Evolutionary conservation across 1,140 invertebrate genomes (phyloP), one percentile per base, ranked within the genome.

Genomic region (Magallana ariakensis): DNA sequence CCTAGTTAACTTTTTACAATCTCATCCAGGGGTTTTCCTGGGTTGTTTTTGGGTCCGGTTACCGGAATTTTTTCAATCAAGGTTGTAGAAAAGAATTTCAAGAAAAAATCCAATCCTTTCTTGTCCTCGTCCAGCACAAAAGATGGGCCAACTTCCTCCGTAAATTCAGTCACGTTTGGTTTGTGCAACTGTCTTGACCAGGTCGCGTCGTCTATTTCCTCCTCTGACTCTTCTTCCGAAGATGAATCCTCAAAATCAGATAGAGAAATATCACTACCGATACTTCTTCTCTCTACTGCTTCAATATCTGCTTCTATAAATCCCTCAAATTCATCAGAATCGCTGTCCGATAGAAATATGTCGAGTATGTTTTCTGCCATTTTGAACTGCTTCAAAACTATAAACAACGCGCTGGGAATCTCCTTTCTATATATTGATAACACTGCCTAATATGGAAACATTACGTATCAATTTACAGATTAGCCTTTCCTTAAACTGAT

Each of bases 301-400:
- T 58, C 57, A 13, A 58, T 58, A 13, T 58, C 57, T 58, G 57
- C 10, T 58, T 16, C 10, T 13, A 16, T 58, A 58, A 58, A 58
- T 58, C 57, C 57, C 16, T 58, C 57, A 58, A 58, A 58, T 58
- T 58, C 57, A 58, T 13, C 10, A 58, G 10, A 11, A 13, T 58
- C 57, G 16, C 16, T 16, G 57, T 58, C 57, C 57, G 57, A 58
- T 58, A 58, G 57, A 58, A 58, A 58, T 58, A 58, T 58, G 16
- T 58, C 57, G 57, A 58, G 57, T 58, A 58, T 58, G 57, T 58
- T 58, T 58, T 58, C 57, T 16, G 57, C 57, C 57, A 58, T 58
- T 16, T 58, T 11, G 57, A 58, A 11, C 16, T 58, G 57, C 57
- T 58, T 58, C 57, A 16, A 58, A 58, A 58, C 11, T 58, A 16